A percentile compares a stretch with the other conserved stretches of the same genome.
These are phyloP conservation scores for Antrozous pallidus DNA, from an alignment of 2,797 vertebrate species.

Conservation along the genomic window DNA sequence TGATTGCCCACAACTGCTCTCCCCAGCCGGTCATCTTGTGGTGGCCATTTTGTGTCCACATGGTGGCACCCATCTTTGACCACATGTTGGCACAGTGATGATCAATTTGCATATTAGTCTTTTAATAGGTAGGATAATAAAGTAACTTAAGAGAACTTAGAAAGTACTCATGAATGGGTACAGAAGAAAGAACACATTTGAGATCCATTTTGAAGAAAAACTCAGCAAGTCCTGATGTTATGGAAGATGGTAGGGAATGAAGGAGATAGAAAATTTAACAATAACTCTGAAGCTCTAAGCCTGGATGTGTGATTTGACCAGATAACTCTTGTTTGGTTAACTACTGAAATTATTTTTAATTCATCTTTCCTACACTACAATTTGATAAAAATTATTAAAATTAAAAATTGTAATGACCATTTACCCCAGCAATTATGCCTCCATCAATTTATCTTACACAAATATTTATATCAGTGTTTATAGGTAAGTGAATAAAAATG, in stretches of 20 bases:
- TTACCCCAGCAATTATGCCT: background rate
- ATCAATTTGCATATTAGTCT: no score
- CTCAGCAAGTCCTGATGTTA: background rate
- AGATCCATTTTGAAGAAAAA: slow-evolving; percentile 21
- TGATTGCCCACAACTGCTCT: no score
- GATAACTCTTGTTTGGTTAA: background rate
- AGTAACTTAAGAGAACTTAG: background rate
- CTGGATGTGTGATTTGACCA: background rate
- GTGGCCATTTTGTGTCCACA: no score
- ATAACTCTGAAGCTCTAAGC: background rate
- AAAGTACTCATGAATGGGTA: background rate
- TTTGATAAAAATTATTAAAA: background rate
- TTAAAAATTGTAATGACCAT: background rate
- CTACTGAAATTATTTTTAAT: background rate
- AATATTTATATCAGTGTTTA: background rate
- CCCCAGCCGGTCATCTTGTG: no score
- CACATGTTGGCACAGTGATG: no score
- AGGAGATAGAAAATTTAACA: background rate
- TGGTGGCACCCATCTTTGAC: no score
- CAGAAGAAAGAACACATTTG: background rate
- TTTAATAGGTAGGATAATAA: background rate
- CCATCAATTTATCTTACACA: background rate
- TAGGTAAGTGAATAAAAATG: slow-evolving; percentile 43
- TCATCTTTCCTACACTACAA: background rate
- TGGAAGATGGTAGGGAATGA: background rate